Conservation (phyloP, 2,113 vertebrate genomes). For the Cyphomyrus plagiostoma region DNA sequence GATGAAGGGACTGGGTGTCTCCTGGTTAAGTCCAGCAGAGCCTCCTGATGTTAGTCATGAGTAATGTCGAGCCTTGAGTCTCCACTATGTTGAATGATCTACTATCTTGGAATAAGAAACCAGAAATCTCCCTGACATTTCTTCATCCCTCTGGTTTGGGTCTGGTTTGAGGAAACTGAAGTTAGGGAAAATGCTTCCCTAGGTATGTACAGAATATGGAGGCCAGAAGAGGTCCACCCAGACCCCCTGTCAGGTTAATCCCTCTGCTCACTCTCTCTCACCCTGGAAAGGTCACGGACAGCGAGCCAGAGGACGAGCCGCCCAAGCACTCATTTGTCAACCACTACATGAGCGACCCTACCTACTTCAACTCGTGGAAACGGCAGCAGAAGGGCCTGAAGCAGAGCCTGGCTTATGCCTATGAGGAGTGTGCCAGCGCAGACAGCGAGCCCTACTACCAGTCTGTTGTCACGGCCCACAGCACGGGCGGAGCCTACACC, state of each 20-base stretch:
- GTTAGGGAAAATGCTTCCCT: neutral
- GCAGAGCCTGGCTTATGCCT: constrained; percentile 63
- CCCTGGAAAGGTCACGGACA: constrained; percentile 71
- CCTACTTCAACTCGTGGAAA: constrained; percentile 94
- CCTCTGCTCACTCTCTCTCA: neutral
- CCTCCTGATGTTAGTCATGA: neutral
- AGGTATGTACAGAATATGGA: neutral
- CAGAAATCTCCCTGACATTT: neutral
- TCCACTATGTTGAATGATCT: neutral
- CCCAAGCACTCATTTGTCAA: constrained; percentile 94
- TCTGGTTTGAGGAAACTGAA: neutral
- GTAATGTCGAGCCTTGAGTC: neutral
- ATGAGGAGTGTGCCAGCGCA: constrained; percentile 73
- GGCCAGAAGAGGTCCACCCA: neutral
- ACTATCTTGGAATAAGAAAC: neutral
- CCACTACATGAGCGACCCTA: constrained; percentile 97
- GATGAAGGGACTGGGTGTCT: neutral
- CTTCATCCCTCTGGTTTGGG: neutral
- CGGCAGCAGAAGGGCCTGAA: constrained; percentile 78
- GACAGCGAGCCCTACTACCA: constrained; percentile 79
- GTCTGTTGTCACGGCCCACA: constrained; percentile 91
- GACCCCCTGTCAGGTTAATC: neutral
- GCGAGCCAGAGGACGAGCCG: constrained; percentile 80
- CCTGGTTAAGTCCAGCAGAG: neutral
- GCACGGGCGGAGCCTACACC: constrained; percentile 79